Evolutionary conservation across 1,140 invertebrate genomes (phyloP).

Genomic region (Lerema accius): DNA sequence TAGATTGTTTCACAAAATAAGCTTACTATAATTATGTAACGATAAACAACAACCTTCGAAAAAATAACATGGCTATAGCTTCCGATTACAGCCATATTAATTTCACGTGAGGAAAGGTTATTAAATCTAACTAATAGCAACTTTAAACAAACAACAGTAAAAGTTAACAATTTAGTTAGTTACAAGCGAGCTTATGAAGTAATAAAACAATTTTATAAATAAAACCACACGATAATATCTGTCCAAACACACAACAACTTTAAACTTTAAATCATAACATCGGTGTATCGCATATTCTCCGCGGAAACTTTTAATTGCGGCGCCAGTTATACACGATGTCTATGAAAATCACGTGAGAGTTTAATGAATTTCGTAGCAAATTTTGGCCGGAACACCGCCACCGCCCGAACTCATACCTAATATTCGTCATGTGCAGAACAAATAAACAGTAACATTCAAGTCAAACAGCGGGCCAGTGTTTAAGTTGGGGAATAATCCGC

Average conservation of each 20-base stretch:
- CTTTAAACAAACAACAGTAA: too few species aligned
- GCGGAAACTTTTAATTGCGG: slow-evolving; percentile 72
- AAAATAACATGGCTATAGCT: too few species aligned
- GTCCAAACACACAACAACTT: slow-evolving; percentile 40
- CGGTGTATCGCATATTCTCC: slow-evolving; percentile 56
- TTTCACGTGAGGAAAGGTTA: too few species aligned
- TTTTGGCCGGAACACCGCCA: slow-evolving; percentile 43
- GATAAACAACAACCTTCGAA: too few species aligned
- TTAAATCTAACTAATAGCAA: too few species aligned
- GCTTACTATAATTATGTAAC: too few species aligned
- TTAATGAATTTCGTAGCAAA: slow-evolving; percentile 67
- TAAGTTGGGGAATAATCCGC: slow-evolving; percentile 39
- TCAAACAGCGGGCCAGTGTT: slow-evolving; percentile 36
- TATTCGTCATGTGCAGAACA: slow-evolving; percentile 46
- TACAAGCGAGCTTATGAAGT: too few species aligned
- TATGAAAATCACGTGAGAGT: slow-evolving; percentile 64
- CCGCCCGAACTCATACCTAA: slow-evolving; percentile 47
- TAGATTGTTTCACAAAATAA: too few species aligned
- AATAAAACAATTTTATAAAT: too few species aligned
- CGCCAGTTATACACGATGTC: slow-evolving; percentile 57
- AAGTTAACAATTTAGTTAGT: too few species aligned
- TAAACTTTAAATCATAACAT: slow-evolving; percentile 71
- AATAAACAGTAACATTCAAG: slow-evolving; percentile 47
- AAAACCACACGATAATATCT: too few species aligned
- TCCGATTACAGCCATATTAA: too few species aligned